Evolutionary conservation across 2,888 invertebrate genomes (phyloP), one percentile per base, ranked within the genome.

Genomic region (Eupsilia transversa): DNA sequence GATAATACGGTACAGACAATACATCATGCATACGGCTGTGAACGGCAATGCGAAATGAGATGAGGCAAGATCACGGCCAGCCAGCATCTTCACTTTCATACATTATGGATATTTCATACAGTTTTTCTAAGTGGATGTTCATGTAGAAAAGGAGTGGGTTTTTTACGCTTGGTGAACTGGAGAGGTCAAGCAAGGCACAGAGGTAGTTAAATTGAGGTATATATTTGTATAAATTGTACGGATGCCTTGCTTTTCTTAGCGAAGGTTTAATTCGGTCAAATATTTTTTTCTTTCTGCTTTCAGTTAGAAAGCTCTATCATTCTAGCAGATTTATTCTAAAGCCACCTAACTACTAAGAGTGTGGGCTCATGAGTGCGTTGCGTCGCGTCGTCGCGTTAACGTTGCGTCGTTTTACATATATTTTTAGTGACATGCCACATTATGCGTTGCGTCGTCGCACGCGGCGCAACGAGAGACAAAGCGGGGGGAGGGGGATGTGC

Each of bases 51-150:
- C 72, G 61, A 79, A 83, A 74, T 72, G 56, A 77, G 75, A 82
- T 71, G 63, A 80, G 56, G 54, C 71, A 77, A 80, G 85, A 86
- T 82, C 86, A 85, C 30, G 83, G 82, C 33, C 76, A 59, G 41
- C n/a, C 43, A 63, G 41, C 27, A 65, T 68, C 63, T 60, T 41
- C 14, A 64, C 60, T 74, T 73, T 71, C 64, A 78, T 84, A 65
- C 61, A 74, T 72, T 60, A 81, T 74, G 68, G 23, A 83, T 27
- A n/a, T n/a, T n/a, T n/a, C n/a, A n/a, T n/a, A n/a, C 14, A 20
- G 57, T 20, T 72, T 68, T 72, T 65, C 23, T 59, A 68, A 56
- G 52, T 46, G 30, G 14, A 5, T 41, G 35, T 20, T 52, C 52
- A 56, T 49, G 38, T 14, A 41, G 5, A 33, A 10, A 23, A 41